Conservation (phyloP, 1,140 invertebrate species). For the Caenorhabditis remanei region DNA sequence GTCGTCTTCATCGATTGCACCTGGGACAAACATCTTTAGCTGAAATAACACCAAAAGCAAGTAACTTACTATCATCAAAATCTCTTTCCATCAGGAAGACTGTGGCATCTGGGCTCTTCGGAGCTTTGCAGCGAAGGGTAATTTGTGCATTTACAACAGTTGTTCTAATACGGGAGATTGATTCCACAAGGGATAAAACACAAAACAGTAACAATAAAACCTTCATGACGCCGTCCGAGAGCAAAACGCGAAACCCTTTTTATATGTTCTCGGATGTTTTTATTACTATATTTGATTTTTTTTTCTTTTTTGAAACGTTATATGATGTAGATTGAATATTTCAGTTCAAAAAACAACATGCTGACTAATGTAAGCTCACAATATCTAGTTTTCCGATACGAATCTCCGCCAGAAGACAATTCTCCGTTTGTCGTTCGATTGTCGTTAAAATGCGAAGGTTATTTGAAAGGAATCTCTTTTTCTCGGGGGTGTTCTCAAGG, state of each 20-base stretch:
- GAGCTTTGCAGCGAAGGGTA: neutral
- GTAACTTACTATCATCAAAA: neutral
- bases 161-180: neutral
- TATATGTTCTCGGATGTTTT: neutral
- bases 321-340: too few species aligned
- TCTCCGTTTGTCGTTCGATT: too few species aligned
- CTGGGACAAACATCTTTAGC: neutral
- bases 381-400: too few species aligned
- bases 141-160: neutral
- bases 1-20: conserved; percentile 28
- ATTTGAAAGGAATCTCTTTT: too few species aligned
- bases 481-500: too few species aligned
- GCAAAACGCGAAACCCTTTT: neutral
- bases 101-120: neutral
- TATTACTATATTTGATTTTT: too few species aligned
- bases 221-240: neutral
- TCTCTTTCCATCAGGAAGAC: conserved; percentile 33
- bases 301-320: neutral
- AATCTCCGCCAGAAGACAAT: too few species aligned
- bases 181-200: neutral
- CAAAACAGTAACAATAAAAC: neutral
- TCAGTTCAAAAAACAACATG: too few species aligned
- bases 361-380: too few species aligned
- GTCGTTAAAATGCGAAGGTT: too few species aligned
- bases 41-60: neutral